Percentiles rank a stretch among this genome's conserved stretches.
phyloP scores from a whole-genome alignment of 2,797 vertebrate genomes.

The Rhinoraja longicauda region DNA sequence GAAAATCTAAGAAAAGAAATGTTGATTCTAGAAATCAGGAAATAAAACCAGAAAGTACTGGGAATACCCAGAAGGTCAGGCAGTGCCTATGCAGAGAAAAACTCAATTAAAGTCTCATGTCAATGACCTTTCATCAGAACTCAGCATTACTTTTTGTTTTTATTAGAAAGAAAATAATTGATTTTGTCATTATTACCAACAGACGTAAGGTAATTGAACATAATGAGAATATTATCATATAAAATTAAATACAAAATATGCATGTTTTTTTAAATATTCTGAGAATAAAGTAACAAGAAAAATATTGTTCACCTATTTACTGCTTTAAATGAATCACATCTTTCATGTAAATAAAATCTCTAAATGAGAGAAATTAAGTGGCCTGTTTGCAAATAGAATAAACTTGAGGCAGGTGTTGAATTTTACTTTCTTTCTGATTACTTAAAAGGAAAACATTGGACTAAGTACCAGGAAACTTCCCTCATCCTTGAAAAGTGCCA shows the following conservation, averaged over 20 bases:
- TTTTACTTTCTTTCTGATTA: neutral
- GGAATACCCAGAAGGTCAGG: too few species aligned
- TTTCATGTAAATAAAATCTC: neutral
- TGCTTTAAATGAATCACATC: neutral
- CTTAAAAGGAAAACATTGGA: neutral
- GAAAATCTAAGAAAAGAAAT: too few species aligned
- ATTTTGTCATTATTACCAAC: neutral
- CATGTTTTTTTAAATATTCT: neutral
- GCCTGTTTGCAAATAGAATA: neutral
- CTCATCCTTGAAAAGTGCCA: neutral
- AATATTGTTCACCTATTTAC: neutral
- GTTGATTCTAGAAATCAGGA: too few species aligned
- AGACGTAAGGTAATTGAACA: neutral
- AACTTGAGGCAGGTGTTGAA: neutral
- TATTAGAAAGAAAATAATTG: neutral
- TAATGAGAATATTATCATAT: neutral
- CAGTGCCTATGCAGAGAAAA: too few species aligned
- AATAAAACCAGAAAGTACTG: too few species aligned
- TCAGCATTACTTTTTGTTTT: too few species aligned
- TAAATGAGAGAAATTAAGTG: neutral
- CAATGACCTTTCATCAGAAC: too few species aligned
- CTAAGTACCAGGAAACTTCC: neutral
- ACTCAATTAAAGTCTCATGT: too few species aligned
- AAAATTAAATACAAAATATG: neutral
- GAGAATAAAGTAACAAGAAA: neutral